Conservation (phyloP, 2,888 invertebrate genomes). For the Vesta saturnalis region DNA sequence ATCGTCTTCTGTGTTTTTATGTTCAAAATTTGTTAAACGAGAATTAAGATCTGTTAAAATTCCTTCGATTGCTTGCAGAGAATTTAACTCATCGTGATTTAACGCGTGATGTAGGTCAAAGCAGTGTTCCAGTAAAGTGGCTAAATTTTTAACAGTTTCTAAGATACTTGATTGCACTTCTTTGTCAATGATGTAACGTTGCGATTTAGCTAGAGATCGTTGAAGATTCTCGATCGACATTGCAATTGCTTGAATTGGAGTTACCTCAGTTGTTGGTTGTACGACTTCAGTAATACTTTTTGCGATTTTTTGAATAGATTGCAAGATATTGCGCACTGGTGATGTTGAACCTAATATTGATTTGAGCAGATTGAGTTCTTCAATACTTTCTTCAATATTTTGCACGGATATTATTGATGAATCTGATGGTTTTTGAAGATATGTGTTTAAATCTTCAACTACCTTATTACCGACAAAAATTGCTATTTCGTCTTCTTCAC, state of each 20-base stretch:
- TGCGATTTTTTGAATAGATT: slow-evolving; percentile 34
- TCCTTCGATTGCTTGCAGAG: slow-evolving; percentile 23
- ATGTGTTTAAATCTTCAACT: slow-evolving; percentile 25
- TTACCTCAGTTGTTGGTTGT: slow-evolving; percentile 29
- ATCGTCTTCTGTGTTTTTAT: not conserved
- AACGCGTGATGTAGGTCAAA: slow-evolving; percentile 4
- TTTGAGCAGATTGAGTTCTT: slow-evolving; percentile 30
- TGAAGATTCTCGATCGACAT: slow-evolving; percentile 32
- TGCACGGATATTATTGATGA: slow-evolving; percentile 26
- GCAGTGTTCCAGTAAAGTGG: slow-evolving; percentile 14
- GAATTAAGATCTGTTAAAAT: slow-evolving; percentile 26
- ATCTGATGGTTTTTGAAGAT: slow-evolving; percentile 19
- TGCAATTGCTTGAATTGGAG: slow-evolving; percentile 29
- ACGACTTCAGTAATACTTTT: slow-evolving; percentile 39
- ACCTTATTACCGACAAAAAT: slow-evolving; percentile 32
- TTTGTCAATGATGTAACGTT: slow-evolving; percentile 21
- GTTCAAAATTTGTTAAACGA: slow-evolving; percentile 5
- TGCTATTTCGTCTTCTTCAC: slow-evolving; percentile 29
- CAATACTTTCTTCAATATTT: slow-evolving; percentile 33
- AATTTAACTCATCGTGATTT: slow-evolving; percentile 15
- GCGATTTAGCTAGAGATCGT: slow-evolving; percentile 29
- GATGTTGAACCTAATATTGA: slow-evolving; percentile 33
- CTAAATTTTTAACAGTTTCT: slow-evolving; percentile 26
- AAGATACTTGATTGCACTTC: slow-evolving; percentile 19
- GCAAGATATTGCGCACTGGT: slow-evolving; percentile 26